These are phyloP conservation scores for Phrynosoma platyrhinos DNA, from an alignment of 2,113 vertebrate genomes.

Conservation along the genomic window DNA sequence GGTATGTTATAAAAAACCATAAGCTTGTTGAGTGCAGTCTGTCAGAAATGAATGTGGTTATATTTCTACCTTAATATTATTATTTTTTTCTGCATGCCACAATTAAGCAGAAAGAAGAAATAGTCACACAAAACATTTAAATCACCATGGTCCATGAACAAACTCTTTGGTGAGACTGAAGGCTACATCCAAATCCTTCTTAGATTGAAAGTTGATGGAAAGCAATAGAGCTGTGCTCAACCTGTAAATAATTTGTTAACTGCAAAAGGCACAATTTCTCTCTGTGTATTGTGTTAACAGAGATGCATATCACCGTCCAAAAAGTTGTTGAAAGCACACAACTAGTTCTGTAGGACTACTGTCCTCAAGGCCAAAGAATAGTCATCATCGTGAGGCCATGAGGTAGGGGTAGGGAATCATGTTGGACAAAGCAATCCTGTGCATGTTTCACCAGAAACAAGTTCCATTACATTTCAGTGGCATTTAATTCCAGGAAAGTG, in stretches of 20 bases:
- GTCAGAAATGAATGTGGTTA: conserved; percentile 25
- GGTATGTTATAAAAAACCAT: conserved; percentile 48
- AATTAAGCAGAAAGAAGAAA: conserved; percentile 34
- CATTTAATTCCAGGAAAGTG: background rate
- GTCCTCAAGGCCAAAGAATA: background rate
- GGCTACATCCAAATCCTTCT: background rate
- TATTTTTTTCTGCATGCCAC: background rate
- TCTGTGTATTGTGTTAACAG: too few species aligned
- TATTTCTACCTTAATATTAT: conserved; percentile 17
- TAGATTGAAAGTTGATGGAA: background rate
- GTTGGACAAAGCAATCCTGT: background rate
- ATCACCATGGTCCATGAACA: background rate
- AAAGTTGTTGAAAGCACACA: too few species aligned
- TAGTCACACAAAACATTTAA: background rate
- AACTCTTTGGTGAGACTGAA: background rate
- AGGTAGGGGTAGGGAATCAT: too few species aligned
- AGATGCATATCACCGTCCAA: background rate
- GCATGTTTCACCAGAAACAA: background rate
- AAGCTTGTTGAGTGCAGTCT: conserved; percentile 17
- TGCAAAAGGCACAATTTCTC: background rate
- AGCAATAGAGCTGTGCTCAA: too few species aligned
- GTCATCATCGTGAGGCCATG: background rate
- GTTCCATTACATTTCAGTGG: background rate
- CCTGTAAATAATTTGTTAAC: background rate
- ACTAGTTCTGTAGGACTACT: background rate